Conservation (phyloP, 2,113 vertebrate genomes). For the Podarcis muralis region DNA sequence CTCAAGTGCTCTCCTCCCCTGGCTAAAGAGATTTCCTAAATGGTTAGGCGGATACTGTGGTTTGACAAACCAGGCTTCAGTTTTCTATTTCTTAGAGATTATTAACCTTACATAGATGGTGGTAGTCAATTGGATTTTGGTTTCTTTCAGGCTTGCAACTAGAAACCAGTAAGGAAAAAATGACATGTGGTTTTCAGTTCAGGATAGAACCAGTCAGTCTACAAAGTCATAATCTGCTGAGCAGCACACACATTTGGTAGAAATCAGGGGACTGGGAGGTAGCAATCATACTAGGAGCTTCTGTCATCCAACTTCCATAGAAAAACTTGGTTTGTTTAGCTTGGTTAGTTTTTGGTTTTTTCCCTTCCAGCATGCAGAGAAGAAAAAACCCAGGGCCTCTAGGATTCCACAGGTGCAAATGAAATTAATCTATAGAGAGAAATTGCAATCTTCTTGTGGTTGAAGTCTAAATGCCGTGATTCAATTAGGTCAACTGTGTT, state of each 20-base stretch:
- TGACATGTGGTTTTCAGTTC: background rate
- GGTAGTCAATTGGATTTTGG: background rate
- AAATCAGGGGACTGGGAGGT: background rate
- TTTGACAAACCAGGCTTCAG: background rate
- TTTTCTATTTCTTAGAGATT: background rate
- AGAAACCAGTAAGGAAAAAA: background rate
- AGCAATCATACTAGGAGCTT: slow-evolving; percentile 15
- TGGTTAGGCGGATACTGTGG: background rate
- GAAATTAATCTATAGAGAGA: slow-evolving; percentile 45
- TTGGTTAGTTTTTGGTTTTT: slow-evolving; percentile 9
- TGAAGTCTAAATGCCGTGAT: slow-evolving; percentile 12
- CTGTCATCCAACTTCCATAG: slow-evolving; percentile 4
- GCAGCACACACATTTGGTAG: background rate
- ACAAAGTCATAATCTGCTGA: background rate
- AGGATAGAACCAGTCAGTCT: background rate
- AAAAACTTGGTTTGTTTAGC: slow-evolving; percentile 10
- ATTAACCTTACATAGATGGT: background rate
- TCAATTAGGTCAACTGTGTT: slow-evolving; percentile 39
- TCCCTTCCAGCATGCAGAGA: background rate
- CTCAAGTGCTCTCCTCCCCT: background rate
- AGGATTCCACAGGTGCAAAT: background rate
- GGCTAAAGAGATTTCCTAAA: background rate
- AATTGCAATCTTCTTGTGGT: slow-evolving; percentile 44
- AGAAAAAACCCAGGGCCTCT: background rate
- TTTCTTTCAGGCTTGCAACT: background rate